phyloP scores from a whole-genome alignment of 1,140 invertebrate species.

The Drosophila lini region DNA sequence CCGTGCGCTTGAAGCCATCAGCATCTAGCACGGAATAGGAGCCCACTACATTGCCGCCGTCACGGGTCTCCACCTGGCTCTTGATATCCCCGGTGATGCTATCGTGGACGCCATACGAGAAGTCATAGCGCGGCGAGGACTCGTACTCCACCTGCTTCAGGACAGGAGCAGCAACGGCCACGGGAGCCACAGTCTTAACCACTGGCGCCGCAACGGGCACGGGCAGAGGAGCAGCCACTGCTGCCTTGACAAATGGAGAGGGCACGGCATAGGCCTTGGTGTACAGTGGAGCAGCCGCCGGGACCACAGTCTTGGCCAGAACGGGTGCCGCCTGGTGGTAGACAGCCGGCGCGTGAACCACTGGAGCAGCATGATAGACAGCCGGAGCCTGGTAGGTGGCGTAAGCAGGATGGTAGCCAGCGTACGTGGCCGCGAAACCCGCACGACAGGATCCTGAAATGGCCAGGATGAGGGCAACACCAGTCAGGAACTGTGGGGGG shows the following conservation, averaged over 20 bases:
- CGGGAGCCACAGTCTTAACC: conserved; percentile 36
- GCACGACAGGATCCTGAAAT: conserved; percentile 54
- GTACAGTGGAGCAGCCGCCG: conserved; percentile 55
- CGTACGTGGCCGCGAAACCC: conserved; percentile 75
- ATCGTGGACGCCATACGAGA: conserved; percentile 86
- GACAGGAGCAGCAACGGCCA: conserved; percentile 28
- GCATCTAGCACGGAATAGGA: conserved; percentile 86
- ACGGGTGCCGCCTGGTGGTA: conserved; percentile 62
- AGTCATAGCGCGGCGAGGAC: conserved; percentile 84
- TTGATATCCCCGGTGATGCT: conserved; percentile 86
- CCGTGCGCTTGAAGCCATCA: conserved; percentile 86
- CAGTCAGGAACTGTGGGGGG: conserved; percentile 47
- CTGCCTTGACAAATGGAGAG: conserved; percentile 45
- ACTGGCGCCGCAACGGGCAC: conserved; percentile 41
- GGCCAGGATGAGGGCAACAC: conserved; percentile 61
- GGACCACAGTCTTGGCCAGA: conserved; percentile 45
- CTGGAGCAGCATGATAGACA: conserved; percentile 67
- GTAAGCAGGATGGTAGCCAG: conserved; percentile 64
- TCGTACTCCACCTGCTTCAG: conserved; percentile 73
- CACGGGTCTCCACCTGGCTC: conserved; percentile 86
- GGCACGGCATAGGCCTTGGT: conserved; percentile 58
- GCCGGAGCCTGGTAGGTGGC: conserved; percentile 61
- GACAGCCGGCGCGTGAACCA: conserved; percentile 37
- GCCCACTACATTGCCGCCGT: conserved; percentile 86
- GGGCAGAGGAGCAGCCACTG: conserved; percentile 46